A percentile compares a stretch with the other conserved stretches of the same genome.
These are phyloP conservation scores for Ctenoplectra terminalis DNA, from an alignment of 1,140 invertebrate genomes.

Conservation along the genomic window DNA sequence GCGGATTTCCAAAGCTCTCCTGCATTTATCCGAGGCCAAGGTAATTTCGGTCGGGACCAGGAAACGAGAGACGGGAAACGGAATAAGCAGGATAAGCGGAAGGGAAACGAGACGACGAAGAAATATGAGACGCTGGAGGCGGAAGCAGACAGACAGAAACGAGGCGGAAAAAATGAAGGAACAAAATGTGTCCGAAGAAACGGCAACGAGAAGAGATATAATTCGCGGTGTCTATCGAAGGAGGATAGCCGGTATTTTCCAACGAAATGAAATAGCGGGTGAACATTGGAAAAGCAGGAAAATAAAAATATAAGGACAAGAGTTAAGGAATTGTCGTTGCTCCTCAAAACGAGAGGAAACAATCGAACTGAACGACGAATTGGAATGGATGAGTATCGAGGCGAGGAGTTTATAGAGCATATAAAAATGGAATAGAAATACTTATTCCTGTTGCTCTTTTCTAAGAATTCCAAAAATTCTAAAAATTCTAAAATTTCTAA, in stretches of 20 bases:
- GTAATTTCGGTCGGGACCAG: constrained; percentile 32
- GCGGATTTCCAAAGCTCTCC: constrained; percentile 41
- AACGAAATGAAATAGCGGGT: background rate
- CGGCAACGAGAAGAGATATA: constrained; percentile 4
- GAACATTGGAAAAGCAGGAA: background rate
- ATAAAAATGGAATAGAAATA: no score
- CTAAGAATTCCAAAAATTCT: no score
- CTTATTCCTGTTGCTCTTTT: no score
- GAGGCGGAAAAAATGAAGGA: constrained; percentile 20
- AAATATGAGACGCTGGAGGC: constrained; percentile 16
- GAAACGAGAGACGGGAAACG: background rate
- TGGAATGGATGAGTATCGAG: background rate
- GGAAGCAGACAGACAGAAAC: background rate
- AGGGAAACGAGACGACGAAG: constrained; percentile 33
- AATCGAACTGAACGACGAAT: background rate
- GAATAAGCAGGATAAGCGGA: constrained; percentile 49
- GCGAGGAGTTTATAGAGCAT: no score
- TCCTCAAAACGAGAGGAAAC: background rate
- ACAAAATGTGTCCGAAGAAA: constrained; percentile 3
- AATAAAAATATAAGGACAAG: background rate
- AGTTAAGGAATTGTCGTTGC: constrained; percentile 1
- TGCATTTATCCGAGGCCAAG: constrained; percentile 36
- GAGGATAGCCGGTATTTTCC: no score
- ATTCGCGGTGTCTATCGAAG: background rate
- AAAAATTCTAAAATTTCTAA: no score